These are phyloP conservation scores for Cuniculus paca DNA, from an alignment of 2,797 vertebrate species.

Conservation along the genomic window DNA sequence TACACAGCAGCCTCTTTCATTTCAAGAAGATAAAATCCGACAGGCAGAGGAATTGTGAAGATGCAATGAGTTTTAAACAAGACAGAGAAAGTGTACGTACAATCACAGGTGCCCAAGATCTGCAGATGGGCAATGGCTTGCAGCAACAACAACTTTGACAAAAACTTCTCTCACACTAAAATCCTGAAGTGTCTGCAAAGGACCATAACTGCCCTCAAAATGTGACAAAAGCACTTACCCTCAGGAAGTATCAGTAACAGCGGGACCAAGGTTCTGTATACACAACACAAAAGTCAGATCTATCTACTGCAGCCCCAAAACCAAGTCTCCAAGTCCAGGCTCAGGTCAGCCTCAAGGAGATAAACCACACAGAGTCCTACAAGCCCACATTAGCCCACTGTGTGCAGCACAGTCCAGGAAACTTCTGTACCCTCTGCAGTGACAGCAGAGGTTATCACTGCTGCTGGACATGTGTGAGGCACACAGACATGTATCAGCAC, in stretches of 20 bases:
- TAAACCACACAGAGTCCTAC: background rate
- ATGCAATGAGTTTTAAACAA: background rate
- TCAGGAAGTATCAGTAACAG: background rate
- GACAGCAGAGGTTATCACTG: background rate
- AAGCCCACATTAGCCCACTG: background rate
- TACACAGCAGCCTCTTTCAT: background rate
- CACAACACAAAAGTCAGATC: background rate
- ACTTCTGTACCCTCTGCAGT: background rate
- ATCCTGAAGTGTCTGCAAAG: background rate
- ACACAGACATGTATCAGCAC: background rate
- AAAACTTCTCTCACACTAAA: background rate
- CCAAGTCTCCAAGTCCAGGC: background rate
- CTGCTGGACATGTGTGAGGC: background rate
- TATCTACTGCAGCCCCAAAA: background rate
- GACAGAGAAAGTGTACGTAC: rapidly evolving
- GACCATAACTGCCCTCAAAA: background rate
- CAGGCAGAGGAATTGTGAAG: background rate
- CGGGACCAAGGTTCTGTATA: background rate
- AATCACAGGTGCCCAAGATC: rapidly evolving
- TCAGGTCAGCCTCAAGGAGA: background rate
- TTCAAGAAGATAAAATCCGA: background rate
- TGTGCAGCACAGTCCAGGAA: background rate
- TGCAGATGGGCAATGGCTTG: background rate
- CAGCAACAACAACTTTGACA: background rate
- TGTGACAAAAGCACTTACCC: background rate